Percentiles rank a stretch among this genome's conserved stretches.
Conservation (phyloP, 2,888 invertebrate genomes). For the Clistopyga incitator region DNA sequence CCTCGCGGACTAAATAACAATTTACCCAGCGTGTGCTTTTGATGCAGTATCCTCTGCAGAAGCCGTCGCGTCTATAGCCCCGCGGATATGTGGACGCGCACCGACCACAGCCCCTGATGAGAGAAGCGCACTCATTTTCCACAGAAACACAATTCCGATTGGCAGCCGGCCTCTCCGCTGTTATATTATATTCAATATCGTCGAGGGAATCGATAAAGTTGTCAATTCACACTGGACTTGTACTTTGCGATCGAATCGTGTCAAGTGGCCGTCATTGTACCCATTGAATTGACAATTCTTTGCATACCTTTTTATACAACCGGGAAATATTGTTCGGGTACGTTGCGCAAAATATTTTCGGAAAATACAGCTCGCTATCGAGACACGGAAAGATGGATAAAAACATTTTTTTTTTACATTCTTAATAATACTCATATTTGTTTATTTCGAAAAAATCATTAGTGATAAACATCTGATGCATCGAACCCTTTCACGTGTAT, state of each 20-base stretch:
- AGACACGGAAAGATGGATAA: no score
- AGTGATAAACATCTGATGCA: no score
- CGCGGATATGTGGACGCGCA: slow-evolving; percentile 19
- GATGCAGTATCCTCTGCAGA: slow-evolving; percentile 26
- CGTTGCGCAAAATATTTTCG: no score
- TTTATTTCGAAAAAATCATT: no score
- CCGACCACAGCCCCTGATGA: slow-evolving; percentile 40
- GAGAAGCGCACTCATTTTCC: slow-evolving; percentile 46
- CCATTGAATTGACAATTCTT: no score
- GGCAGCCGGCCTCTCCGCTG: slow-evolving; percentile 13
- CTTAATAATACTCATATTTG: no score
- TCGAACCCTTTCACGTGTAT: not conserved
- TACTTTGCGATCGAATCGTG: not conserved
- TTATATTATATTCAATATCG: slow-evolving; percentile 43
- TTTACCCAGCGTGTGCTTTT: slow-evolving; percentile 45
- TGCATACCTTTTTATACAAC: no score
- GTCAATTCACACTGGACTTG: not conserved
- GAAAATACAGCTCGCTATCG: no score
- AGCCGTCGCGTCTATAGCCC: slow-evolving; percentile 3
- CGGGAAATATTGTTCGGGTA: no score
- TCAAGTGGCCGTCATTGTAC: no score
- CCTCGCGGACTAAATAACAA: slow-evolving; percentile 59
- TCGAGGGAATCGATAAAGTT: not conserved
- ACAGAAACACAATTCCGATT: slow-evolving; percentile 16
- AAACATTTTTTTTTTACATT: no score